Evolutionary conservation across 2,113 vertebrate species (phyloP).

Genomic region (Entomyzon cyanotis): DNA sequence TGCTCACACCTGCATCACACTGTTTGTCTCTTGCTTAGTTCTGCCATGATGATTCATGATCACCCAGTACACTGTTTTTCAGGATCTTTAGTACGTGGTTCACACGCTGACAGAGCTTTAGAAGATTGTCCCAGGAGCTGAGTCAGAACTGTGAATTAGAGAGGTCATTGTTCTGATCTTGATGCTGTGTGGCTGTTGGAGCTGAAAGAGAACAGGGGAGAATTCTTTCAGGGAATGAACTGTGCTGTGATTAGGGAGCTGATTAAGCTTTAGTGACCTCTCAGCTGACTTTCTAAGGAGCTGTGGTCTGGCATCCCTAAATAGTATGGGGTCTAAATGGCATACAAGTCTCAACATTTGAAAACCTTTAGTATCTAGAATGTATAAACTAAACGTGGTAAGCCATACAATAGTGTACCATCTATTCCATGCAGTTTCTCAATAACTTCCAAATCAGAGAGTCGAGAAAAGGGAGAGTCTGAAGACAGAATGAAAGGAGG

Average conservation of each 20-base stretch:
- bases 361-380: background rate
- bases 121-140: background rate
- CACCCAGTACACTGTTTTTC: background rate
- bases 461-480: background rate
- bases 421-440: background rate
- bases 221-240: background rate
- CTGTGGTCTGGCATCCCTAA: background rate
- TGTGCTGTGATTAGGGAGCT: background rate
- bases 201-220: background rate
- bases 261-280: background rate
- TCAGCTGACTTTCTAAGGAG: background rate
- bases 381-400: background rate
- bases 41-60: background rate
- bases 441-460: background rate
- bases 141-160: background rate
- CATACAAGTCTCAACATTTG: background rate
- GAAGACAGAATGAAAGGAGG: background rate
- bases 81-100: background rate
- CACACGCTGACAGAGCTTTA: background rate
- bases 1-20: background rate
- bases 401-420: background rate
- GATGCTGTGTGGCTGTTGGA: background rate
- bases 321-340: background rate
- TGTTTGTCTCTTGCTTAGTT: slow-evolving; percentile 5
- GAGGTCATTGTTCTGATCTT: background rate